phyloP scores from a whole-genome alignment of 2,888 invertebrate genomes.

The Orthosia gracilis region DNA sequence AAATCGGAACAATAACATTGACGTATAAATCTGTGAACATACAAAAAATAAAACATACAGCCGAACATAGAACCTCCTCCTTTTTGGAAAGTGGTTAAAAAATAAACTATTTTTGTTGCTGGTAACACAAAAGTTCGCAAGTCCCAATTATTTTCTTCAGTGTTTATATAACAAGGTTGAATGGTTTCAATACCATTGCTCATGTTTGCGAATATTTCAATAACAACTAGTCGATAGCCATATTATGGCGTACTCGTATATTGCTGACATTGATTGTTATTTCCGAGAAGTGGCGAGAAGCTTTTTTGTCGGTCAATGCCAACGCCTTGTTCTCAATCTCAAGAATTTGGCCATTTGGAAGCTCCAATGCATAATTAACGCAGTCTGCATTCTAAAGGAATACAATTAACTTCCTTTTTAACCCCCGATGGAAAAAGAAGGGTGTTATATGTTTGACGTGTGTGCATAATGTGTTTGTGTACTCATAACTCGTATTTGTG shows the following conservation, averaged over 20 bases:
- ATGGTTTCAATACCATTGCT: not conserved
- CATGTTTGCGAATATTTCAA: not conserved
- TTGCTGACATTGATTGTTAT: not conserved
- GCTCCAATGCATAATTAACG: slow-evolving; percentile 5
- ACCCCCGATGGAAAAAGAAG: no score
- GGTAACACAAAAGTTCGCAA: no score
- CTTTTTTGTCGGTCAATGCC: not conserved
- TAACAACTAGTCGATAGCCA: not conserved
- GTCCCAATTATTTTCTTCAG: no score
- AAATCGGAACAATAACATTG: no score
- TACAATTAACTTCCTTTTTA: not conserved
- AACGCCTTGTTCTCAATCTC: slow-evolving; percentile 3
- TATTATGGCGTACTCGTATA: not conserved
- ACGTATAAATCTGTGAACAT: no score
- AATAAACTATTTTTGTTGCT: no score
- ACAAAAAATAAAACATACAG: no score
- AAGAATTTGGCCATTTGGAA: slow-evolving; percentile 4
- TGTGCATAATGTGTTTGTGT: no score
- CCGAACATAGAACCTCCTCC: no score
- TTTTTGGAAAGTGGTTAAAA: no score
- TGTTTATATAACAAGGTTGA: not conserved
- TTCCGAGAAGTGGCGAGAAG: not conserved
- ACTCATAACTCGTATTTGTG: no score
- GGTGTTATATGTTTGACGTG: no score
- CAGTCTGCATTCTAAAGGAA: not conserved